phyloP scores from a whole-genome alignment of 2,797 vertebrate species.

The Galaxias olidus region DNA sequence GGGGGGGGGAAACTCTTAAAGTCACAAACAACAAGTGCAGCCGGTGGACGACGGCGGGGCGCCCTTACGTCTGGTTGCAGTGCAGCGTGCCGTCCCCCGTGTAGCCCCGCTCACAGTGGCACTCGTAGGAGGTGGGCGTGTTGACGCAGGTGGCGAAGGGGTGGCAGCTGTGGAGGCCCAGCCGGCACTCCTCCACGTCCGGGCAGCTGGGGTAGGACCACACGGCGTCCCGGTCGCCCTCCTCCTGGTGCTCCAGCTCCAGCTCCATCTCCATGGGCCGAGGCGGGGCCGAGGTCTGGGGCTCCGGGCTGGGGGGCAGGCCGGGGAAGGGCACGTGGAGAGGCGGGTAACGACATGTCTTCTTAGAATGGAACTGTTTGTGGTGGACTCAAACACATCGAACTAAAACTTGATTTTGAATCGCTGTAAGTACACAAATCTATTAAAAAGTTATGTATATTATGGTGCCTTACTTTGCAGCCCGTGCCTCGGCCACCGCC shows the following conservation, averaged over 20 bases:
- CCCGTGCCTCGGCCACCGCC: slow-evolving; percentile 79
- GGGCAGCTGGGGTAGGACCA: slow-evolving; percentile 92
- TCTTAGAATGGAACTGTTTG: no score
- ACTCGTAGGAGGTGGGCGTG: slow-evolving; percentile 88
- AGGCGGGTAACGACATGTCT: background rate
- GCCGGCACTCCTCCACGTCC: slow-evolving; percentile 89
- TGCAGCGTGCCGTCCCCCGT: slow-evolving; percentile 85
- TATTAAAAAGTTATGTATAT: no score
- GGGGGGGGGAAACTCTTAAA: no score
- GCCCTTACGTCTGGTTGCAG: slow-evolving; percentile 90
- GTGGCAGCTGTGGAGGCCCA: slow-evolving; percentile 89
- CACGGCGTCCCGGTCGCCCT: slow-evolving; percentile 75
- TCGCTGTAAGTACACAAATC: no score
- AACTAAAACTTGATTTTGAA: no score
- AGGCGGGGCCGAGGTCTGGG: slow-evolving; percentile 77
- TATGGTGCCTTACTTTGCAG: slow-evolving; percentile 66
- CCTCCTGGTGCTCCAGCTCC: slow-evolving; percentile 67
- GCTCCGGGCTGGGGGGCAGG: slow-evolving; percentile 67
- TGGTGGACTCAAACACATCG: no score
- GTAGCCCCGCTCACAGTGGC: slow-evolving; percentile 89
- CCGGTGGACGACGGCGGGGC: no score
- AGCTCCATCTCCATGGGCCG: slow-evolving; percentile 73
- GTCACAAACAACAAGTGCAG: no score
- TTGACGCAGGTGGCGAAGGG: slow-evolving; percentile 85
- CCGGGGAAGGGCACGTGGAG: background rate